Conservation (phyloP, 2,888 invertebrate species). For the Linnaemya vulpina region DNA sequence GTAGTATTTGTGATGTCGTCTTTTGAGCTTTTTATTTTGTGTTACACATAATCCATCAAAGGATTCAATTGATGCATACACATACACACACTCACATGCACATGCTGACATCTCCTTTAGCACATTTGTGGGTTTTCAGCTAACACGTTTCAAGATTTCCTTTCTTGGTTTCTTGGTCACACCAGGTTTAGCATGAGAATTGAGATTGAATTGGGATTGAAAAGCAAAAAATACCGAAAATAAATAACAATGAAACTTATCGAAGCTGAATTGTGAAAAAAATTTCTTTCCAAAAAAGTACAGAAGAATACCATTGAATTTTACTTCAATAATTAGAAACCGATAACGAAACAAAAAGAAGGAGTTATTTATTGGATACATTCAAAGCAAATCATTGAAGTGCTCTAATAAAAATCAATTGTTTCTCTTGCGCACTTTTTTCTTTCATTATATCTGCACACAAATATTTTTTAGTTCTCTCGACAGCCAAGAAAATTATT, state of each 20-base stretch:
- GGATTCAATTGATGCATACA: neutral
- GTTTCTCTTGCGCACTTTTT: too few species aligned
- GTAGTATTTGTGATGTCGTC: neutral
- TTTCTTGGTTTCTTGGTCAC: neutral
- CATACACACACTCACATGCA: neutral
- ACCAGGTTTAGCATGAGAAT: neutral
- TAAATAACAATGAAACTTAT: neutral
- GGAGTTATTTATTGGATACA: too few species aligned
- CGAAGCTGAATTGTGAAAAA: neutral
- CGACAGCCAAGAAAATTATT: neutral
- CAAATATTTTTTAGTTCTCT: neutral
- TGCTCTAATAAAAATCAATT: too few species aligned
- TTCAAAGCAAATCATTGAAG: too few species aligned
- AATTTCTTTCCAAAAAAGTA: neutral
- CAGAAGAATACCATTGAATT: neutral
- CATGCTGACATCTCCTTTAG: constrained; percentile 25
- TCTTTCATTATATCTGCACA: too few species aligned
- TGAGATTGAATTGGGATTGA: constrained; percentile 10
- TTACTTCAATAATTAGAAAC: neutral
- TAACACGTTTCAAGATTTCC: neutral
- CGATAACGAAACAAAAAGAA: neutral
- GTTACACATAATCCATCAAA: constrained; percentile 21
- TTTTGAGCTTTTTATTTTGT: neutral
- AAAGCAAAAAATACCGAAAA: constrained; percentile 21
- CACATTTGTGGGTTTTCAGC: constrained; percentile 39